phyloP scores from a whole-genome alignment of 2,113 vertebrate genomes.

The Salvelinus alpinus region DNA sequence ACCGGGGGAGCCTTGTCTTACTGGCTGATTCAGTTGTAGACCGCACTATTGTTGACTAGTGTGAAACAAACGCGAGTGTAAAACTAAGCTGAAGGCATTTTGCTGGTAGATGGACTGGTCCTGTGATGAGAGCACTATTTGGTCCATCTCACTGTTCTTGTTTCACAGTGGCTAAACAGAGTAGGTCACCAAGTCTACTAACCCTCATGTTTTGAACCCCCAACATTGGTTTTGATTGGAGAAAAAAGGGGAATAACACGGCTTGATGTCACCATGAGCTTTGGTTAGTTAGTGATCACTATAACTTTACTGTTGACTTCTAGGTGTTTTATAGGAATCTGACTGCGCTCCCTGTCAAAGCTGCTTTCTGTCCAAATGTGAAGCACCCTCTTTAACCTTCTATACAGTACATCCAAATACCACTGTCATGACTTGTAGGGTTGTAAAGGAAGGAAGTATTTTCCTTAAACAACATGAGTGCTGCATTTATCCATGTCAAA shows the following conservation, averaged over 20 bases:
- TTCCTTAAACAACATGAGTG: slow-evolving; percentile 36
- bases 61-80: slow-evolving; percentile 38
- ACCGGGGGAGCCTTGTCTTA: slow-evolving; percentile 55
- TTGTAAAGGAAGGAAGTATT: slow-evolving; percentile 54
- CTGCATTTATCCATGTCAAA: too few relatives aligned
- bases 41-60: slow-evolving; percentile 49
- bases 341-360: slow-evolving; percentile 59
- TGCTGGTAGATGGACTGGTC: slow-evolving; percentile 37
- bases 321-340: slow-evolving; percentile 22
- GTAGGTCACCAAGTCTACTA: background rate
- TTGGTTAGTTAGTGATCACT: too few relatives aligned
- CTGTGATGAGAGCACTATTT: slow-evolving; percentile 45
- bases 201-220: slow-evolving; percentile 13
- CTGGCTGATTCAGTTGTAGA: slow-evolving; percentile 50
- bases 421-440: slow-evolving; percentile 53
- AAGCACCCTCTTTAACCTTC: slow-evolving; percentile 6
- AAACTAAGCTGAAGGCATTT: slow-evolving; percentile 48
- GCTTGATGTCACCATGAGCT: slow-evolving; percentile 33
- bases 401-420: background rate
- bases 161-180: slow-evolving; percentile 52
- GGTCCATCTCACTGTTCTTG: slow-evolving; percentile 44
- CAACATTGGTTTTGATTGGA: slow-evolving; percentile 15
- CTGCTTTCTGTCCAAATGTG: slow-evolving; percentile 47
- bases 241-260: slow-evolving; percentile 10
- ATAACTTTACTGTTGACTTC: slow-evolving; percentile 24